A percentile compares a stretch with the other conserved stretches of the same genome.
These are phyloP conservation scores for Cryptoprocta ferox DNA, from an alignment of 2,797 vertebrate species.

Conservation along the genomic window DNA sequence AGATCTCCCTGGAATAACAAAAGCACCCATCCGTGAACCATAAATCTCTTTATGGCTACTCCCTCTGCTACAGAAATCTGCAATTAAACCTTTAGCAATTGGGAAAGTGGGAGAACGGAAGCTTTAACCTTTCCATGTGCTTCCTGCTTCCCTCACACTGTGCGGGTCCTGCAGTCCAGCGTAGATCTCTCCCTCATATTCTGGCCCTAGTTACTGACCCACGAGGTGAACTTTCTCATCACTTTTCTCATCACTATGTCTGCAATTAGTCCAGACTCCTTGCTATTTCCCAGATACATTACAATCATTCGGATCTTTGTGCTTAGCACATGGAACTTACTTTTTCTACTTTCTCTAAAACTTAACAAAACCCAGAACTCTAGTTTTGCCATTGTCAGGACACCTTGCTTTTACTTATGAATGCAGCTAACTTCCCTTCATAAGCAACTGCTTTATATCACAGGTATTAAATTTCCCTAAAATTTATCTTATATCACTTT, in stretches of 20 bases:
- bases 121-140: neutral
- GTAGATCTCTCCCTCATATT: neutral
- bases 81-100: neutral
- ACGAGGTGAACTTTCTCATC: neutral
- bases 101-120: neutral
- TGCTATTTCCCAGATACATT: neutral
- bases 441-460: neutral
- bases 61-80: neutral
- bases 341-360: neutral
- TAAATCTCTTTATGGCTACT: neutral
- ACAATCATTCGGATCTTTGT: neutral
- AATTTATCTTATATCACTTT: neutral
- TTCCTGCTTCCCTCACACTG: neutral
- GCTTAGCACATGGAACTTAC: neutral
- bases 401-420: neutral
- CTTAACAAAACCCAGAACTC: neutral
- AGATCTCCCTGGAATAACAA: neutral
- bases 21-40: neutral
- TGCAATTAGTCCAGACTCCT: neutral
- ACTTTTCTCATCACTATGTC: neutral
- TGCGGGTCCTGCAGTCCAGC: accelerated
- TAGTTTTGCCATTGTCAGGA: neutral
- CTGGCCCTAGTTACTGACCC: neutral
- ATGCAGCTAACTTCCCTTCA: neutral
- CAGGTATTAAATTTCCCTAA: neutral